Conservation (phyloP, 2,113 vertebrate genomes). For the Abramis brama region DNA sequence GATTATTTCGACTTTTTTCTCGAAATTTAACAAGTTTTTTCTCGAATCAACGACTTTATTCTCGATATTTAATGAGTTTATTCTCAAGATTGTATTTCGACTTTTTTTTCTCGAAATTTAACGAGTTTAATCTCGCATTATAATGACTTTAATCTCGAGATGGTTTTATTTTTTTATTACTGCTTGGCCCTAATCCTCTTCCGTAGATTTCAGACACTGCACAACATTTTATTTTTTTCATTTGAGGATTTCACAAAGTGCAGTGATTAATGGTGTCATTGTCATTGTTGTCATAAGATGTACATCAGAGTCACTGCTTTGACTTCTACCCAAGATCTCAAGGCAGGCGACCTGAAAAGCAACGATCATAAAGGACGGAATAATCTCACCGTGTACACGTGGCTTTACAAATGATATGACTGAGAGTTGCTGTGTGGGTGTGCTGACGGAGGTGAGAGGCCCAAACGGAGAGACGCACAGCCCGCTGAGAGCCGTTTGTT, state of each 20-base stretch:
- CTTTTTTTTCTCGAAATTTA: no score
- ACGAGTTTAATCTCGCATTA: no score
- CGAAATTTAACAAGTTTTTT: no score
- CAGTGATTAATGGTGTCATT: background rate
- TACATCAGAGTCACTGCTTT: background rate
- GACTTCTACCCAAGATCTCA: background rate
- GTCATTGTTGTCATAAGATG: background rate
- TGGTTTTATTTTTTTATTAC: no score
- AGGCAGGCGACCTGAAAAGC: background rate
- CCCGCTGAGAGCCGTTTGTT: conserved; percentile 17
- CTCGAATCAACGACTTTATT: no score
- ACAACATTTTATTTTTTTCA: background rate
- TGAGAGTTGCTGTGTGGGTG: conserved; percentile 1
- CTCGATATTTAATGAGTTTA: no score
- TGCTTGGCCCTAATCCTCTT: no score
- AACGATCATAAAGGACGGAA: background rate
- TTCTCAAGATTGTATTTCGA: no score
- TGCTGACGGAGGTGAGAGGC: conserved; percentile 11
- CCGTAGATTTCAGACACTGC: background rate
- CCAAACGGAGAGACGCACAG: background rate
- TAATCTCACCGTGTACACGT: background rate
- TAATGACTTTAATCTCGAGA: no score
- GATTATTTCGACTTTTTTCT: no score
- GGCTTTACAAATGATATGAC: background rate
- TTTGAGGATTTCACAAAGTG: background rate